phyloP scores from a whole-genome alignment of 1,140 invertebrate genomes.

The Zophobas atratus region DNA sequence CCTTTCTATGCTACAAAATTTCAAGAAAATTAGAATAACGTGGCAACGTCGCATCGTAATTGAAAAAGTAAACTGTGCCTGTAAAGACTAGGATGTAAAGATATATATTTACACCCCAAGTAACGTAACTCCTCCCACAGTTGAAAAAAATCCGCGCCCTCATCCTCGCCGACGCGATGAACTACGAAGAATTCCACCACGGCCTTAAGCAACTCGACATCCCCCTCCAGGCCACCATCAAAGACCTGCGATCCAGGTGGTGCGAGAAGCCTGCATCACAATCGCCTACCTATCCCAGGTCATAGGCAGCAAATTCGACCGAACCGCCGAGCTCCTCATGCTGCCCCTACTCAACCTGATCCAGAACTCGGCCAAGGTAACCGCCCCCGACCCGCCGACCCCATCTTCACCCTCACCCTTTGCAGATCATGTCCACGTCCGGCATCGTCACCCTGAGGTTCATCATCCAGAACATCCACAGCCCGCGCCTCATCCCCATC shows the following conservation, averaged over 20 bases:
- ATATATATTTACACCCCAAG: too few species aligned
- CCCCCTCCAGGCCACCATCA: slow-evolving; percentile 86
- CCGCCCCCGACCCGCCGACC: not conserved
- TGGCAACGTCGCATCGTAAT: too few species aligned
- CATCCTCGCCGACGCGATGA: slow-evolving; percentile 83
- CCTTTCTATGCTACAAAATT: too few species aligned
- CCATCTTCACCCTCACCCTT: slow-evolving; percentile 51
- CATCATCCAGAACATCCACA: slow-evolving; percentile 91
- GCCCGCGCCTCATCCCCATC: slow-evolving; percentile 88
- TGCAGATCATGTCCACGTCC: slow-evolving; percentile 91
- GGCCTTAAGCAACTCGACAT: slow-evolving; percentile 86
- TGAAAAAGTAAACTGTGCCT: too few species aligned
- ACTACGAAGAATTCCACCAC: slow-evolving; percentile 87
- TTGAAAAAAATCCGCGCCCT: slow-evolving; percentile 89
- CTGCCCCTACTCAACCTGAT: slow-evolving; percentile 91
- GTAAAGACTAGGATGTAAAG: too few species aligned
- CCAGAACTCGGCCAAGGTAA: slow-evolving; percentile 95
- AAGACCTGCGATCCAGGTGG: slow-evolving; percentile 93
- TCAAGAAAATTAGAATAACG: too few species aligned
- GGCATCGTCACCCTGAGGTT: slow-evolving; percentile 90
- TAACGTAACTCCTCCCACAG: slow-evolving; percentile 66
- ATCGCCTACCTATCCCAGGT: slow-evolving; percentile 92
- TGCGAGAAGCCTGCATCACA: slow-evolving; percentile 95
- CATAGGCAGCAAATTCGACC: slow-evolving; percentile 87
- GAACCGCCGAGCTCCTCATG: slow-evolving; percentile 87